Conservation (phyloP, 2,888 invertebrate species). For the Acanthopleura granulata region DNA sequence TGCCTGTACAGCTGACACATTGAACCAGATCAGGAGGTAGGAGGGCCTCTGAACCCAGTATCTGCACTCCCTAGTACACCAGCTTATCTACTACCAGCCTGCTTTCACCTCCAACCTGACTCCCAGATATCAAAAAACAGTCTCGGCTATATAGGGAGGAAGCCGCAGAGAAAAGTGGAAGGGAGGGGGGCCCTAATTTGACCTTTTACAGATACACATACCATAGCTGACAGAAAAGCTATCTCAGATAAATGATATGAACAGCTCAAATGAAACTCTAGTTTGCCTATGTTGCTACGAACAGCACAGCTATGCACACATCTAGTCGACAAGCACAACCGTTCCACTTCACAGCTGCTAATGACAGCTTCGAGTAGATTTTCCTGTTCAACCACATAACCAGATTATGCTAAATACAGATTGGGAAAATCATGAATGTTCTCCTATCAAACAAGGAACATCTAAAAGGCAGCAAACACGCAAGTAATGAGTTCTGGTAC, state of each 20-base stretch:
- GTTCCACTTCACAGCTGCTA: no score
- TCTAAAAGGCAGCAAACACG: no score
- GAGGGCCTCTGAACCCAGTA: not conserved
- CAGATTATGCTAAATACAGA: not conserved
- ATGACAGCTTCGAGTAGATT: constrained; percentile 6
- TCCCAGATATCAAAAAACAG: not conserved
- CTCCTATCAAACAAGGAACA: not conserved
- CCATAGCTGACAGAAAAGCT: no score
- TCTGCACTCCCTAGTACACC: not conserved
- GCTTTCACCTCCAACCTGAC: not conserved
- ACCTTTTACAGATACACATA: no score
- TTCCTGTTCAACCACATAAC: constrained; percentile 17
- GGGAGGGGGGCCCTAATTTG: not conserved
- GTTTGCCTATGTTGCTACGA: no score
- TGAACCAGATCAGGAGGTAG: not conserved
- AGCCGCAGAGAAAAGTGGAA: not conserved
- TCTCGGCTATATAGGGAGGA: not conserved
- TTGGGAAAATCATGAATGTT: not conserved
- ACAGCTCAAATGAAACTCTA: no score
- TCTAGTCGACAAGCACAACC: no score
- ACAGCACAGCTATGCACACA: no score
- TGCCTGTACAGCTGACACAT: constrained; percentile 10
- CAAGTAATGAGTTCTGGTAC: no score
- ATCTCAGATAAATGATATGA: no score
- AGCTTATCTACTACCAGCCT: not conserved